phyloP scores from a whole-genome alignment of 1,140 invertebrate species.

The Cheumatopsyche charites region DNA sequence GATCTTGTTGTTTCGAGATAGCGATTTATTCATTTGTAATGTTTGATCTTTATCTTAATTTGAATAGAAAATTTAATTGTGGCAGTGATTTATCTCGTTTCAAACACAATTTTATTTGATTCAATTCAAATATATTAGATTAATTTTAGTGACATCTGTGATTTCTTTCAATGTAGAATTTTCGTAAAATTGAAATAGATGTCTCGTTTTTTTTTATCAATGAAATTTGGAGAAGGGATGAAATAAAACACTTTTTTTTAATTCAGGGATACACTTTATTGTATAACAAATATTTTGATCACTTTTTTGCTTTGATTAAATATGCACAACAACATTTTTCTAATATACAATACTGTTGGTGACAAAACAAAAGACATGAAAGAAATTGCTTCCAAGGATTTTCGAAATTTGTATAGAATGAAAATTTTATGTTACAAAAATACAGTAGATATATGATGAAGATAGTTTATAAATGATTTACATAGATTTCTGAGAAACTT shows the following conservation, averaged over 20 bases:
- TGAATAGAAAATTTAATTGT: no score
- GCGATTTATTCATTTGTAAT: no score
- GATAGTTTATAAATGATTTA: background rate
- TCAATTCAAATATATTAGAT: no score
- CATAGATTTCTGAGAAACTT: background rate
- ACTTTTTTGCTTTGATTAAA: constrained; percentile 42
- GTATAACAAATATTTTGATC: constrained; percentile 43
- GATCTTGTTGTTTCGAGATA: no score
- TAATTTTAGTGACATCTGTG: no score
- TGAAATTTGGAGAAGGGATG: no score
- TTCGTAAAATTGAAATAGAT: background rate
- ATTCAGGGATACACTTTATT: constrained; percentile 32
- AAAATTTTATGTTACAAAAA: background rate
- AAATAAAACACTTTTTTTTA: constrained; percentile 7
- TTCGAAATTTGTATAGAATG: background rate
- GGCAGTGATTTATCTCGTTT: no score
- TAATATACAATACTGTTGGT: constrained; percentile 20
- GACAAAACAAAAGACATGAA: background rate
- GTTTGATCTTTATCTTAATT: no score
- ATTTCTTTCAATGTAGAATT: no score
- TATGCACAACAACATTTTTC: constrained; percentile 34
- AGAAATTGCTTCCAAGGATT: no score
- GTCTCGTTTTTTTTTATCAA: background rate
- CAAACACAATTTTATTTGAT: no score
- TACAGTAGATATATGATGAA: background rate